phyloP scores from a whole-genome alignment of 1,140 invertebrate species.

The Thereuonema tuberculata region DNA sequence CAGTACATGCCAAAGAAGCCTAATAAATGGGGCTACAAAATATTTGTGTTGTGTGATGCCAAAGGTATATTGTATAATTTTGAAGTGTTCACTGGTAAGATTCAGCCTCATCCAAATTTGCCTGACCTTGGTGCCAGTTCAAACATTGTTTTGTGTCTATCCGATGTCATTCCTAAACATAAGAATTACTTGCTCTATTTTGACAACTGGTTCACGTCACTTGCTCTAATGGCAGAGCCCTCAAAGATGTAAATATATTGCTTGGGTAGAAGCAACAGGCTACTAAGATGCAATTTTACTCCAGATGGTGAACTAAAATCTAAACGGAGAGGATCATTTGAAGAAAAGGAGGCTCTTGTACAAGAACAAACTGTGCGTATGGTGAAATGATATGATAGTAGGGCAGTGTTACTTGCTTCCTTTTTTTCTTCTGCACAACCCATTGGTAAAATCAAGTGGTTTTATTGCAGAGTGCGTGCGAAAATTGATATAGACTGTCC shows the following conservation, averaged over 20 bases:
- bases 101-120: constrained; percentile 10
- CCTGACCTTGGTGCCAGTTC: constrained; percentile 18
- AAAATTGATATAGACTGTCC: constrained; percentile 26
- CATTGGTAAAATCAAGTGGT: neutral
- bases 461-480: neutral
- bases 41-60: constrained; percentile 14
- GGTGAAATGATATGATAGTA: neutral
- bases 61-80: constrained; percentile 19
- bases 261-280: constrained; percentile 10
- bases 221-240: constrained; percentile 14
- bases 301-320: neutral
- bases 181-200: constrained; percentile 18
- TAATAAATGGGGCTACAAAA: constrained; percentile 21
- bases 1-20: constrained; percentile 20
- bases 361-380: neutral
- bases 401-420: neutral
- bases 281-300: neutral
- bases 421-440: neutral
- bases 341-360: neutral
- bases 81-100: constrained; percentile 18
- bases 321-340: neutral
- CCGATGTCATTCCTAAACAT: constrained; percentile 11
- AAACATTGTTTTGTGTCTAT: constrained; percentile 17
- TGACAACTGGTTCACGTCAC: constrained; percentile 21
- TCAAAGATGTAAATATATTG: constrained; percentile 13